Conservation (phyloP, 2,888 invertebrate species). For the Conistra vaccinii region DNA sequence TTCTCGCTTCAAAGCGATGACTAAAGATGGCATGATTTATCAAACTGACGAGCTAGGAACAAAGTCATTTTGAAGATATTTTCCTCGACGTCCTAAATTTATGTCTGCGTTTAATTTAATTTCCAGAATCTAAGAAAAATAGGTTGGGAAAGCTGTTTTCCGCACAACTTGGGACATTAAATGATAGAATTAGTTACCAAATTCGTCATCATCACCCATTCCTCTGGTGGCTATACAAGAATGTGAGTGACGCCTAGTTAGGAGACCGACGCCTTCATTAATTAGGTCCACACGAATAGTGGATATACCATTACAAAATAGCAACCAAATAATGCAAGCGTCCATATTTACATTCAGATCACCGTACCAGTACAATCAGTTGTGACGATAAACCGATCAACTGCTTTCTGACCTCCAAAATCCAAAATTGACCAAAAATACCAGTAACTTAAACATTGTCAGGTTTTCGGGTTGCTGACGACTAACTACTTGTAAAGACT, state of each 20-base stretch:
- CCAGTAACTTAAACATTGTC: not conserved
- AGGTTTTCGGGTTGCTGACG: not conserved
- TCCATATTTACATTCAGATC: not conserved
- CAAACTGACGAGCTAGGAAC: constrained; percentile 61
- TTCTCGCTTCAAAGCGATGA: constrained; percentile 72
- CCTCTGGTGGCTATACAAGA: not conserved
- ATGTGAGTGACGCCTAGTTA: not conserved
- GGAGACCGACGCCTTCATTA: not conserved
- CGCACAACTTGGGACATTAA: constrained; percentile 35
- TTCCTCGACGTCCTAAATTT: constrained; percentile 58
- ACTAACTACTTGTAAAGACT: not conserved
- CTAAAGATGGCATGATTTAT: constrained; percentile 68
- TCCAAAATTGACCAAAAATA: not conserved
- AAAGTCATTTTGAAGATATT: constrained; percentile 66
- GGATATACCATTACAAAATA: not conserved
- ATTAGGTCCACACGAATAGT: not conserved
- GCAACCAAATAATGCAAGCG: not conserved
- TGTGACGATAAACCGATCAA: not conserved
- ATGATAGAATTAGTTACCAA: constrained; percentile 29
- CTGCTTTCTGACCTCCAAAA: not conserved
- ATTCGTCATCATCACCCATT: constrained; percentile 42
- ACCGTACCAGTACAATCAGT: not conserved
- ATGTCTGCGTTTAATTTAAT: constrained; percentile 65
- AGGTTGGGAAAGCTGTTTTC: constrained; percentile 36
- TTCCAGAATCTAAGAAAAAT: constrained; percentile 56